phyloP scores from a whole-genome alignment of 2,113 vertebrate species.

The Cnemophilus loriae region DNA sequence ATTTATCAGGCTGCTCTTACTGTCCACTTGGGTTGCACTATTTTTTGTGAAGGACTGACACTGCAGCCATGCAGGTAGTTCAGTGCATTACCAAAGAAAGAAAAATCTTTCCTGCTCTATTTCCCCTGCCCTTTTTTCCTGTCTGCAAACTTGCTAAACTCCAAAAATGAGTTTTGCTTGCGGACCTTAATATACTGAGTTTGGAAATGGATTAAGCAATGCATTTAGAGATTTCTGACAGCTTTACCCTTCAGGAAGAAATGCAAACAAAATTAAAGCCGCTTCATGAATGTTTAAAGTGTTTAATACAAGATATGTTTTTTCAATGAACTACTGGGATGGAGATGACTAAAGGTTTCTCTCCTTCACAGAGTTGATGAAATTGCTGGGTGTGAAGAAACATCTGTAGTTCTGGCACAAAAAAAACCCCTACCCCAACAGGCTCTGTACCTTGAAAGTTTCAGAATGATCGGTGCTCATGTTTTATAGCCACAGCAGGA shows the following conservation, averaged over 20 bases:
- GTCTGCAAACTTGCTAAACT: not conserved
- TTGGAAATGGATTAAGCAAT: conserved; percentile 62
- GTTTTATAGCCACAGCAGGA: not conserved
- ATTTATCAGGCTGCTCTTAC: not conserved
- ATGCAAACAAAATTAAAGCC: conserved; percentile 64
- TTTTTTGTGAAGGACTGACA: not conserved
- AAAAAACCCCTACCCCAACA: not conserved
- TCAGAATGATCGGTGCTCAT: not conserved
- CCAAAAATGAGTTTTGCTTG: conserved; percentile 31
- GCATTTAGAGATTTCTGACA: conserved; percentile 60
- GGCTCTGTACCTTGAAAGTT: not conserved
- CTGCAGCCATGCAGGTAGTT: not conserved
- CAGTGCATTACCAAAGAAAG: not conserved
- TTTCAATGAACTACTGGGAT: conserved; percentile 22
- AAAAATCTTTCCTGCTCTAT: not conserved
- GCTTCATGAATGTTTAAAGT: conserved; percentile 69
- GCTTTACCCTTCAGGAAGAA: conserved; percentile 62
- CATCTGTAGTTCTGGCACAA: not conserved
- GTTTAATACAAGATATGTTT: conserved; percentile 55
- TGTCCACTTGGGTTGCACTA: not conserved
- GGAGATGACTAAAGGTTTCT: not conserved
- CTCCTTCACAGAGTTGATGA: not conserved
- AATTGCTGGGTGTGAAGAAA: not conserved
- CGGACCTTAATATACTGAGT: conserved; percentile 30
- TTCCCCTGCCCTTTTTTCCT: not conserved